Evolutionary conservation across 2,113 vertebrate genomes (phyloP).

Genomic region (Plecturocebus donacophilus): DNA sequence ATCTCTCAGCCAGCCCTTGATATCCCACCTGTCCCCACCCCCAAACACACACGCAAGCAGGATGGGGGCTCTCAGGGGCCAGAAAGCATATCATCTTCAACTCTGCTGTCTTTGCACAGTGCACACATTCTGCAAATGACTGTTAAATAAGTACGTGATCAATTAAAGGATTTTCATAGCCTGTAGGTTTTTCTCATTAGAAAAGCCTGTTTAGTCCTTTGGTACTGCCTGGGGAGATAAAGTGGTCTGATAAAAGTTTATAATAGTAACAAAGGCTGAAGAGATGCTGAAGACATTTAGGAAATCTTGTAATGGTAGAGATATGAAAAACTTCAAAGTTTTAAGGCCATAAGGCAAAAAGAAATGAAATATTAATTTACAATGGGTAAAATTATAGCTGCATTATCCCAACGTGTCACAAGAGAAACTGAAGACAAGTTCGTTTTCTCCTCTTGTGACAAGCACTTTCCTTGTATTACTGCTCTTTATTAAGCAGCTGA

Average conservation of each 20-base stretch:
- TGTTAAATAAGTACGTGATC: not conserved
- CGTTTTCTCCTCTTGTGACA: not conserved
- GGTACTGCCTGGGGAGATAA: not conserved
- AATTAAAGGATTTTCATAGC: not conserved
- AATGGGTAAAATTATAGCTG: not conserved
- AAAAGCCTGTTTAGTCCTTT: not conserved
- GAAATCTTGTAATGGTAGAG: not conserved
- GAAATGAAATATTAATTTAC: constrained; percentile 13
- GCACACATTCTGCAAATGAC: not conserved
- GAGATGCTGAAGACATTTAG: not conserved
- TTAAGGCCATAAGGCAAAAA: not conserved
- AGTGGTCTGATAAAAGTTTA: not conserved
- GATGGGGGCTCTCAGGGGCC: not conserved
- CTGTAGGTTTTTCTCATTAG: not conserved
- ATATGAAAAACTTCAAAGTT: not conserved
- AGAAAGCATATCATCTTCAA: not conserved
- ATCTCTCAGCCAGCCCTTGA: not conserved
- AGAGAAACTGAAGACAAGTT: not conserved
- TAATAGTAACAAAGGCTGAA: not conserved
- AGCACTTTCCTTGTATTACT: not conserved
- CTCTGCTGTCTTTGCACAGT: not conserved
- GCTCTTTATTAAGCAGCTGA: not conserved
- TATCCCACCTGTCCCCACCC: too few species aligned
- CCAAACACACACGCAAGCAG: not conserved
- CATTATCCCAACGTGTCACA: not conserved